Base-by-base conservation (phyloP, 2,888 invertebrate species). In the Lasioglossum zephyrum region DNA sequence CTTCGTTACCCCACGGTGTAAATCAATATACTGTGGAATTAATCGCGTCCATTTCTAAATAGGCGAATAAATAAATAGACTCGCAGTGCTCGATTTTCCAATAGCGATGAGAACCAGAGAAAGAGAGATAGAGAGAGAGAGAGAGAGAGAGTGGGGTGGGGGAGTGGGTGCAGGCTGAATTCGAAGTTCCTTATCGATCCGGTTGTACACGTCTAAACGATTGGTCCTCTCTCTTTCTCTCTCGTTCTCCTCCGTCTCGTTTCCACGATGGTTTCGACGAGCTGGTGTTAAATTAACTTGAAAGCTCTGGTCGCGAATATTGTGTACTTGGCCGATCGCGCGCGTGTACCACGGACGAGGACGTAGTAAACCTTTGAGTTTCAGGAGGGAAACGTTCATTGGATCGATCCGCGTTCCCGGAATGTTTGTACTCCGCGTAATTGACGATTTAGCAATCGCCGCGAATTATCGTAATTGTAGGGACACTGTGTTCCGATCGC, bases 271-370 rank as follows among this genome's bases (percentile, higher is more conserved):
- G 69, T 31, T 63, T 77, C 63, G 60, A n/a, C 41, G 47, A 70
- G 60, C 31, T 44, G 81, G 81, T 81, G 78, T 81, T 77, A 81
- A 81, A 81, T 81, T 81, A 81, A 81, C 81, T 81, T 81, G 78
- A 81, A 81, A 78, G 77, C 78, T 72, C 49, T 6, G 78, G 78
- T 41, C 60, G 63, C 63, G 81, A 81, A 77, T 81, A 81, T 81
- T 78, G 81, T 78, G 72, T 81, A 81, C 60, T 77, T 47, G 44
- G n/a, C 47, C n/a, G 73, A 1, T 6, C 6, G 57, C 36, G n/a
- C 49, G 36, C 49, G 26, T 18, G 39, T 63, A 31, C 31, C 31
- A 16, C 72, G 36, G 39, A 77, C 77, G 36, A 57, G 44, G 41
- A 57, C 53, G 44, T 44, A 41, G 53, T 44, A 47, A 73, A 77